phyloP scores from a whole-genome alignment of 64 coral and sea anemone species.

The Orbicella faveolata region DNA sequence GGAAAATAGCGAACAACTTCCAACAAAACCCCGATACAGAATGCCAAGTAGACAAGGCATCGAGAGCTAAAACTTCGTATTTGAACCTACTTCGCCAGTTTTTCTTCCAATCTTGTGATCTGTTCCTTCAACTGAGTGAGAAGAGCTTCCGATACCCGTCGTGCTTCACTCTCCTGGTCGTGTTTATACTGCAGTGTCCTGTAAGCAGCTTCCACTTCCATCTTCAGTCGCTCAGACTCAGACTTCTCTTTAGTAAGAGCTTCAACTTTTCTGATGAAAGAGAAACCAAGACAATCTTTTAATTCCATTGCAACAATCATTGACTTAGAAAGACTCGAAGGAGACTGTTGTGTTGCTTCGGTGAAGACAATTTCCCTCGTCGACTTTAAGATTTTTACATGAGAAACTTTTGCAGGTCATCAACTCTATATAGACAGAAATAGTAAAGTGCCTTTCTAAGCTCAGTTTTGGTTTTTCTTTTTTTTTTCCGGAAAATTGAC shows the following conservation, averaged over 20 bases:
- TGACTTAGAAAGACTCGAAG: neutral
- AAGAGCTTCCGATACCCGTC: constrained; percentile 83
- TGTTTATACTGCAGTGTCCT: constrained; percentile 82
- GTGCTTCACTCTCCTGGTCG: constrained; percentile 81
- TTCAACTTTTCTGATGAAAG: constrained; percentile 70
- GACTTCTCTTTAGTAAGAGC: constrained; percentile 69
- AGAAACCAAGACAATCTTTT: neutral
- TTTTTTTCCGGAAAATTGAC: too few relatives aligned
- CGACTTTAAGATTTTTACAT: too few relatives aligned
- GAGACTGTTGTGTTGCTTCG: neutral
- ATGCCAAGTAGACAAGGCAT: neutral
- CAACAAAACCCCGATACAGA: too few relatives aligned
- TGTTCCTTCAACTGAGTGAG: constrained; percentile 82
- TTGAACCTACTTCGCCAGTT: constrained; percentile 78
- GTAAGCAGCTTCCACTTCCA: constrained; percentile 73
- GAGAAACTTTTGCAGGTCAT: too few relatives aligned
- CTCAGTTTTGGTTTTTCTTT: too few relatives aligned
- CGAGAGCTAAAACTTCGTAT: neutral
- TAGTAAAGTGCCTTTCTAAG: too few relatives aligned
- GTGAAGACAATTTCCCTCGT: too few relatives aligned
- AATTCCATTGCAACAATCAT: neutral
- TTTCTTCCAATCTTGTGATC: constrained; percentile 90
- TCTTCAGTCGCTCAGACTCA: constrained; percentile 58
- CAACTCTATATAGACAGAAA: too few relatives aligned
- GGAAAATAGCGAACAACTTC: too few relatives aligned